Evolutionary conservation across 2,113 vertebrate genomes (phyloP).

Genomic region (Hemicordylus capensis): DNA sequence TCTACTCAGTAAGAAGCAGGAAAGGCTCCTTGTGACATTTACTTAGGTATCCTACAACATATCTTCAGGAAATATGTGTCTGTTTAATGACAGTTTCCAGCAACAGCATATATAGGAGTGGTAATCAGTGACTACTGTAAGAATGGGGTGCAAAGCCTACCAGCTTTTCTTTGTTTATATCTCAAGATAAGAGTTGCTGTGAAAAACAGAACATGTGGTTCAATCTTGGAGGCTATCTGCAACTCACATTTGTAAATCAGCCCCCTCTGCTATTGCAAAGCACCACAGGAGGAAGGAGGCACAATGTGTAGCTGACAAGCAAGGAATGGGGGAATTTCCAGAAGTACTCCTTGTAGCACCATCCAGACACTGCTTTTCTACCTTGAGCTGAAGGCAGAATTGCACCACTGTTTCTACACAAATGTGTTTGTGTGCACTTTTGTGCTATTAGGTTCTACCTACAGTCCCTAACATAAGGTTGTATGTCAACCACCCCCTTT

Average conservation of each 20-base stretch:
- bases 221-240: not conserved
- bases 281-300: not conserved
- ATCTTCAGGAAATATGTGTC: not conserved
- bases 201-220: not conserved
- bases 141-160: not conserved
- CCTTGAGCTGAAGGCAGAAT: too few relatives aligned
- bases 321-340: not conserved
- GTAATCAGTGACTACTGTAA: not conserved
- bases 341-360: not conserved
- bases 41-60: not conserved
- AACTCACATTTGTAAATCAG: not conserved
- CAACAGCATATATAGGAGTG: not conserved
- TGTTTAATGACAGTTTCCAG: not conserved
- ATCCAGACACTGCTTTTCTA: too few relatives aligned
- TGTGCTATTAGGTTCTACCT: too few relatives aligned
- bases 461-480: too few relatives aligned
- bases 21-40: not conserved
- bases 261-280: not conserved
- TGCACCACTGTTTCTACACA: too few relatives aligned
- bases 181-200: not conserved
- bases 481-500: too few relatives aligned
- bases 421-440: too few relatives aligned
- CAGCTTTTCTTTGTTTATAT: not conserved
- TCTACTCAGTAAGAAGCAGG: not conserved
- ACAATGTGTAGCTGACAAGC: not conserved